Conservation (phyloP, 2,888 invertebrate genomes). For the Rhaphigaster nebulosa region DNA sequence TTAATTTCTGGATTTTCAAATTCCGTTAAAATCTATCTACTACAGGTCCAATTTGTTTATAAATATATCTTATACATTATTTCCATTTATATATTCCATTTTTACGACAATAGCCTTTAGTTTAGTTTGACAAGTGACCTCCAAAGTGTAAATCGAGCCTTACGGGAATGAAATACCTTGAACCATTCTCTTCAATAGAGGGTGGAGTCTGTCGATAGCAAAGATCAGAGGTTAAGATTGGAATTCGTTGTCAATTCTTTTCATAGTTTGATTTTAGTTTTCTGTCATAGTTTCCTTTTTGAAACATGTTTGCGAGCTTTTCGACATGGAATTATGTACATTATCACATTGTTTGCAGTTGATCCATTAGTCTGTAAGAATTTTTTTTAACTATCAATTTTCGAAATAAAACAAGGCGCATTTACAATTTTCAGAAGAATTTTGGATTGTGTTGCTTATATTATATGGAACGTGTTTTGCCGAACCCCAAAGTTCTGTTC, state of each 20-base stretch:
- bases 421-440: no score
- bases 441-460: no score
- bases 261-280: background rate
- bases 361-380: no score
- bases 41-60: background rate
- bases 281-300: background rate
- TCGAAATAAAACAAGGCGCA: no score
- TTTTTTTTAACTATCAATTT: no score
- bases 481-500: no score
- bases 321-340: no score
- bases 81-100: background rate
- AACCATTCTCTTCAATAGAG: conserved; percentile 5
- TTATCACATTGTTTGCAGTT: no score
- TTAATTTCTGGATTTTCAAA: background rate
- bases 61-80: background rate
- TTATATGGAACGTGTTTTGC: no score
- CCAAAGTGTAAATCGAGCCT: background rate
- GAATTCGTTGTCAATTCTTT: background rate
- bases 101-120: background rate
- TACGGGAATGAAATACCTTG: background rate
- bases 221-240: conserved; percentile 27
- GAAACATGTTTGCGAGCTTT: no score
- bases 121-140: background rate
- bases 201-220: conserved; percentile 12
- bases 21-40: background rate